Evolutionary conservation across 2,797 vertebrate genomes (phyloP).

Genomic region (Macrochelys suwanniensis): DNA sequence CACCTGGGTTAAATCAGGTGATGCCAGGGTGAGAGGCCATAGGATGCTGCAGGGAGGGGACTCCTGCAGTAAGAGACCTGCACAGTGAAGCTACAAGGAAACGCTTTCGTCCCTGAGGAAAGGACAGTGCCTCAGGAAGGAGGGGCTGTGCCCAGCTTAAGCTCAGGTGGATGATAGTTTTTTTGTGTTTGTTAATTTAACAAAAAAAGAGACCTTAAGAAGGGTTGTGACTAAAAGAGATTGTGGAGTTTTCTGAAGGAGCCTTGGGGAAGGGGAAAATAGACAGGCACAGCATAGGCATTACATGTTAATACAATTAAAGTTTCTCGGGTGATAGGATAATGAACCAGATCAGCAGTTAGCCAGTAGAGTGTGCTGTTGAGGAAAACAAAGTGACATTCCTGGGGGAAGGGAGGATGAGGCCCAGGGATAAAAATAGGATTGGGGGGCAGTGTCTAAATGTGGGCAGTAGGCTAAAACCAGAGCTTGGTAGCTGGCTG

Average conservation of each 20-base stretch:
- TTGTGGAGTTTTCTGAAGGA: no score
- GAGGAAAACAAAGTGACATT: neutral
- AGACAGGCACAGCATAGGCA: no score
- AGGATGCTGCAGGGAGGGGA: no score
- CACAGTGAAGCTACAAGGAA: neutral
- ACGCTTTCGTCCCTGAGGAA: neutral
- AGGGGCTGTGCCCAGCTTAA: neutral
- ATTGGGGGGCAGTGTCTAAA: neutral
- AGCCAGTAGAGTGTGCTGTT: neutral
- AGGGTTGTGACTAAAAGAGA: neutral
- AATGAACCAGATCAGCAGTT: neutral
- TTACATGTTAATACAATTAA: neutral
- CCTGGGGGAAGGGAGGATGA: neutral
- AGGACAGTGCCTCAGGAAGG: no score
- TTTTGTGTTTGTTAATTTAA: neutral
- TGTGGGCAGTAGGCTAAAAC: neutral
- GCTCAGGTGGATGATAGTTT: neutral
- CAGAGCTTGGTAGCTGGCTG: neutral
- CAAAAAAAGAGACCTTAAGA: neutral
- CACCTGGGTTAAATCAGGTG: neutral
- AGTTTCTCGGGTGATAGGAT: neutral
- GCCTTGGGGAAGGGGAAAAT: no score
- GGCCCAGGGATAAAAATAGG: neutral
- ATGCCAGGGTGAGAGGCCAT: neutral
- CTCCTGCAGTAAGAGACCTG: neutral